Conservation (phyloP, 37 sponge, comb jelly and placozoan species). For the Beroe ovata region DNA sequence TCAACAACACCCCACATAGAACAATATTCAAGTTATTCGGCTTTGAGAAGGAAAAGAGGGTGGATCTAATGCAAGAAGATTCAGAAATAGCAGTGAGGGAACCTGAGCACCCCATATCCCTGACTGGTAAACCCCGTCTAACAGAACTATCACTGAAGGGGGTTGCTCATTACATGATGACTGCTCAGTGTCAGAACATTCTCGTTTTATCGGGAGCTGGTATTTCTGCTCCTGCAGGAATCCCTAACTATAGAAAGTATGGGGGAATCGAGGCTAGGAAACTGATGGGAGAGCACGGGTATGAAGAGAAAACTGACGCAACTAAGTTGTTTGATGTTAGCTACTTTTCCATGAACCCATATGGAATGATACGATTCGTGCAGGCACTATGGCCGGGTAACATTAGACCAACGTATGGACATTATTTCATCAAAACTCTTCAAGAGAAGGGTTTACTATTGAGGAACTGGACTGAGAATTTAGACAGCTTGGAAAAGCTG, state of each 20-base stretch:
- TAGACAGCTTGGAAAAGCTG: slow-evolving; percentile 39
- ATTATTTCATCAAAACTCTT: slow-evolving; percentile 56
- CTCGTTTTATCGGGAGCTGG: slow-evolving; percentile 41
- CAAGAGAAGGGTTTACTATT: slow-evolving; percentile 59
- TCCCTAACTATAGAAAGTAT: slow-evolving; percentile 15
- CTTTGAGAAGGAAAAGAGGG: neutral
- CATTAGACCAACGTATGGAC: slow-evolving; percentile 2
- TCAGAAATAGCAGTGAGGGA: slow-evolving; percentile 10
- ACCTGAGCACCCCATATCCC: slow-evolving; percentile 9
- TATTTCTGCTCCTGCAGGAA: slow-evolving; percentile 54
- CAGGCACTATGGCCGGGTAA: slow-evolving; percentile 59
- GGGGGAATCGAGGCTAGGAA: slow-evolving; percentile 68
- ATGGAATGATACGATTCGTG: slow-evolving; percentile 36
- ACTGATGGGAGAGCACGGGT: slow-evolving; percentile 55
- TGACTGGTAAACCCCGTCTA: slow-evolving; percentile 24
- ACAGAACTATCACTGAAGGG: slow-evolving; percentile 48
- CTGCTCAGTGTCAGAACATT: slow-evolving; percentile 63
- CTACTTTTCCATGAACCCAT: neutral
- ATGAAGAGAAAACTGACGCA: slow-evolving; percentile 14
- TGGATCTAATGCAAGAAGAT: neutral
- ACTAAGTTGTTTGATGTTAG: neutral
- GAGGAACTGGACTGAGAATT: slow-evolving; percentile 51
- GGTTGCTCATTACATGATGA: slow-evolving; percentile 64
- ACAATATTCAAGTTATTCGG: slow-evolving; percentile 50
- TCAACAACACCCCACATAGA: neutral